Base-by-base conservation (phyloP, 2,888 invertebrate species). In the Phyto melanocephala region DNA sequence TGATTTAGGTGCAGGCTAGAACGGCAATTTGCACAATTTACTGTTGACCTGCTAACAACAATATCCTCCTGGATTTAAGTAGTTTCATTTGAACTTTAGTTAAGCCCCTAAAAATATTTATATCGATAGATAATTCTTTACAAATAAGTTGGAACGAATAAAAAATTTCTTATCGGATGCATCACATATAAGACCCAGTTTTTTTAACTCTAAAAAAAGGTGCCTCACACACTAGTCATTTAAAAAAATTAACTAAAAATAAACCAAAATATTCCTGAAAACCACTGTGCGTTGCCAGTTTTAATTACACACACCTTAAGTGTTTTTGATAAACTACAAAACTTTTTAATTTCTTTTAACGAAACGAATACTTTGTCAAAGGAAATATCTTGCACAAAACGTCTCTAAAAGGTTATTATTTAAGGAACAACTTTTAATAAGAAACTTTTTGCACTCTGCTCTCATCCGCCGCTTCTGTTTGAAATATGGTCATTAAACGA, bases 241-340 rank as follows among this genome's bases (percentile, higher is more conserved):
- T 17, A 1, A 22, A 42, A 52, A 50, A 7, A 20, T 3, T 35
- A 4, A 5, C 6, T 28, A 28, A 28, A n/a, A n/a, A n/a, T n/a
- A n/a, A n/a, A n/a, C n/a, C 28, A 28, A 5, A 5, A 5, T 28
- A 5, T 5, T 28, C 7, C 10, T 22, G 8, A 24, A 50, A 75
- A 37, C 65, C 72, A 81, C 77, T 56, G 81, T 74, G 13, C 40
- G n/a, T 3, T 58, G n/a, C 20, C 35, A 35, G 11, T 28, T 62
- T 45, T 74, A 67, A 54, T 52, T 42, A 65, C 15, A 52, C 15
- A 52, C 58, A 70, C 65, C 45, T 63, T 63, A 70, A 71, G 78
- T 52, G 35, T 77, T 75, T 81, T 75, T 81, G 47, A 78, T 52
- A 78, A 70, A 75, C 52, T 45, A 71, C 37, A 60, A 79, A 77